Evolutionary conservation across 2,113 vertebrate species (phyloP), one percentile per base, ranked within the genome.

Genomic region (Macheiramphus alcinus): DNA sequence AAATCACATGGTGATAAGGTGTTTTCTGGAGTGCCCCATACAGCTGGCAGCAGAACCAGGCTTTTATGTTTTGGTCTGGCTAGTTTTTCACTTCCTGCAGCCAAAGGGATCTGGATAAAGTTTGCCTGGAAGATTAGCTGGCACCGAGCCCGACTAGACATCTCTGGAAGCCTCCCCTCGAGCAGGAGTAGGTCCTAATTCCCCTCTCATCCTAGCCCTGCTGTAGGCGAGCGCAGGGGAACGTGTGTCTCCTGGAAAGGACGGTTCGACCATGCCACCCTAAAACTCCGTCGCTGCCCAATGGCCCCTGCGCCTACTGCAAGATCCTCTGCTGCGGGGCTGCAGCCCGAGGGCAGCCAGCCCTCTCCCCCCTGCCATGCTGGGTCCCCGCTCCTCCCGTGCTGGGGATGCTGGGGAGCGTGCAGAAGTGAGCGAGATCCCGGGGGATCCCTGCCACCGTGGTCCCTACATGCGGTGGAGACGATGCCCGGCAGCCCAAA

Each of bases 91-190:
- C 61, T 92, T 96, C 94, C 86, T 90, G 86, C 94, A 96, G 96
- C 97, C 96, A 96, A 86, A 78, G 72, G 92, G 94, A 97, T 95
- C 90, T 95, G 96, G 90, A 94, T 95, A 31, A 93, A 90, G 86
- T 95, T 94, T 95, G 93, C 94, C 71, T 95, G 94, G 94, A 96
- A 94, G 94, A 96, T 95, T 95, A 94, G 88, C 80, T 95, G 92
- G 90, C 90, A 19, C 65, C 2, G 6, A 80, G 92, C 95, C 90
- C 0, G 10, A 63, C 88, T 93, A 93, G 90, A 95, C 88, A 94
- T 92, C 95, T 89, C 93, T 92, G 90, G 74, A 94, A 96, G 70
- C 79, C 58, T 94, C 78, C 27, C 14, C 72, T 88, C 2, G 16
- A 89, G 79, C 83, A 80, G 86, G 82, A 90, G 68, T 17, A 36